Percentiles rank a stretch among this genome's conserved stretches.
phyloP scores from a whole-genome alignment of 2,888 invertebrate genomes.

The Lasioglossum zephyrum region DNA sequence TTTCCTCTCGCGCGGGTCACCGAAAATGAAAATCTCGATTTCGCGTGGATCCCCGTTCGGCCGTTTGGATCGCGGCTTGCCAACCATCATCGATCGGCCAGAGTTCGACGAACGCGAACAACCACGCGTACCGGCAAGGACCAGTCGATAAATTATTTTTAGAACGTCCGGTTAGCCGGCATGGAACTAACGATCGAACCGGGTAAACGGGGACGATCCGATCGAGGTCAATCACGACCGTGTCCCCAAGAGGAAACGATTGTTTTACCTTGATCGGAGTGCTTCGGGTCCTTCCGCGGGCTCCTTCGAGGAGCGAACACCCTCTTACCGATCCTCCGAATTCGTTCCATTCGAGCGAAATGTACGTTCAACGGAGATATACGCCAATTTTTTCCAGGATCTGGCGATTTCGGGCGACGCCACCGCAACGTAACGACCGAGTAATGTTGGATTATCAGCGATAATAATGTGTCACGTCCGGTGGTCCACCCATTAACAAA shows the following conservation, averaged over 20 bases:
- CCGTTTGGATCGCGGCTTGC: background rate
- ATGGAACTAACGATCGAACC: slow-evolving; percentile 70
- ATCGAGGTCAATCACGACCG: slow-evolving; percentile 52
- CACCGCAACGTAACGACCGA: too few species aligned
- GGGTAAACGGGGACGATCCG: slow-evolving; percentile 67
- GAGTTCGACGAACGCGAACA: slow-evolving; percentile 57
- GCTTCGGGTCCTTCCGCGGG: background rate
- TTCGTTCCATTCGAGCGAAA: background rate
- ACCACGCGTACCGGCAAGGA: slow-evolving; percentile 58
- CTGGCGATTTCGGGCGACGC: too few species aligned
- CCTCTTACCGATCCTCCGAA: background rate
- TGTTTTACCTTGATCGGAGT: slow-evolving; percentile 41
- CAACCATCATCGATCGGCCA: slow-evolving; percentile 40
- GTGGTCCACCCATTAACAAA: too few species aligned
- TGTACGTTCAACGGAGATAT: background rate
- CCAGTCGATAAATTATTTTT: slow-evolving; percentile 74
- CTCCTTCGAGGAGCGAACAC: background rate
- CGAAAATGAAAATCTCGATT: slow-evolving; percentile 11
- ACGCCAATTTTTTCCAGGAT: background rate
- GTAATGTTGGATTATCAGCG: too few species aligned
- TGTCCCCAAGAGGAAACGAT: slow-evolving; percentile 30
- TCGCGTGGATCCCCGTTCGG: background rate
- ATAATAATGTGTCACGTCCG: too few species aligned
- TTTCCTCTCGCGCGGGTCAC: slow-evolving; percentile 18
- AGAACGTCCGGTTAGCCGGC: slow-evolving; percentile 57